Evolutionary conservation across 2,797 vertebrate species (phyloP), one percentile per base, ranked within the genome.

Genomic region (Macropus fuliginosus): DNA sequence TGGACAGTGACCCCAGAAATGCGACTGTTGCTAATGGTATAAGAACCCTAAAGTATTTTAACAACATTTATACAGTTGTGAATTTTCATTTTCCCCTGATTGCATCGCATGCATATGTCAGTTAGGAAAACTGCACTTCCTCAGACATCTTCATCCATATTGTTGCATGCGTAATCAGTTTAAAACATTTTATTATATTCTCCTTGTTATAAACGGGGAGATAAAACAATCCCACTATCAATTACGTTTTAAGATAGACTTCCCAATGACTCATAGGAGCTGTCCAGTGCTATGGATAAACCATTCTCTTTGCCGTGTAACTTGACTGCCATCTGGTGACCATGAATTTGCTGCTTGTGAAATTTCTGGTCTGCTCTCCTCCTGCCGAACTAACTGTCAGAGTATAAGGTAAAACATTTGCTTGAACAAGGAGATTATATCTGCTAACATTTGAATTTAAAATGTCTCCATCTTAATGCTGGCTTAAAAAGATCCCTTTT

Each of bases 251-350:
- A 97, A 98, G 96, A 97, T 98, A 97, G 95, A 97, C 97, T 98
- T 97, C 56, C 55, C 89, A 87, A 93, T 97, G 94, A 98, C 97
- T 98, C 96, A 94, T 59, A 97, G 92, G 62, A 57, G 93, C 91
- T 52, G 93, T 95, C 94, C 0, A 0, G 62, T 56, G 46, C 0
- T 11, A 2, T 81, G 40, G 40, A 4, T 87, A 87, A 50, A 46
- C 40, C 89, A 94, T 50, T 1, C 2, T 95, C 95, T 98, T 98
- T 99, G 55, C 18, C 96, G 62, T 98, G 99, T 99, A 98, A 98
- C 99, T 99, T 99, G 99, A 99, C 99, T 99, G 99, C 99, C 99
- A 99, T 99, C 99, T 99, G 99, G 99, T 99, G 99, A 96, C 90
- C 5, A 4, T 46, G 34, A 90, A 54, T n/a, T 14, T 0, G 12